These are phyloP conservation scores for Hypotaenidia philippensis DNA, from an alignment of 2,797 vertebrate species.

Conservation along the genomic window DNA sequence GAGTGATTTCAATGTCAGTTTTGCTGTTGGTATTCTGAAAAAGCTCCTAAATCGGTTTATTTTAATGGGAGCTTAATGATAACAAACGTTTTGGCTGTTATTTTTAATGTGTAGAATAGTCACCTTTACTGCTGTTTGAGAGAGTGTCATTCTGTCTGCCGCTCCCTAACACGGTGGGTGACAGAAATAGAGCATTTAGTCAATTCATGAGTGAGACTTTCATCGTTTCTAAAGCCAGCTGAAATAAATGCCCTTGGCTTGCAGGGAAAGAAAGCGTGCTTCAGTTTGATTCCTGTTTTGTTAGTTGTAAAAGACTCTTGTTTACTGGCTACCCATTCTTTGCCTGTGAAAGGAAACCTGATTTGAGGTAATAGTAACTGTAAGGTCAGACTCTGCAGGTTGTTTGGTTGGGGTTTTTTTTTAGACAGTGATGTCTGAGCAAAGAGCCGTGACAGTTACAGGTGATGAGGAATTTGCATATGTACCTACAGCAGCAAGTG, in stretches of 20 bases:
- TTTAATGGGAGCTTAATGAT: neutral
- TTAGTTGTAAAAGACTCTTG: neutral
- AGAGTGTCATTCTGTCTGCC: neutral
- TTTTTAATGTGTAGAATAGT: neutral
- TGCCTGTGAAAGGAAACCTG: neutral
- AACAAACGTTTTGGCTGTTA: neutral
- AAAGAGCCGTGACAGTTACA: neutral
- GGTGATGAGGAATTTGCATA: neutral
- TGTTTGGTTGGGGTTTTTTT: too few relatives aligned
- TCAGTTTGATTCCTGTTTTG: neutral
- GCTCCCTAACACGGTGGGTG: neutral
- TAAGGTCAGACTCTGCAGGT: neutral
- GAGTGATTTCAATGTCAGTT: neutral
- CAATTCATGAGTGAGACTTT: neutral
- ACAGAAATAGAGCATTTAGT: neutral
- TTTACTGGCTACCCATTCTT: neutral
- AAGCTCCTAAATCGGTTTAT: neutral
- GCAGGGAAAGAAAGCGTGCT: neutral
- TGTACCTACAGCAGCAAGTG: neutral
- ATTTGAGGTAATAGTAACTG: neutral
- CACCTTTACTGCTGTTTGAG: neutral
- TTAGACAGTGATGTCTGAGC: neutral
- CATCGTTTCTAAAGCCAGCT: neutral
- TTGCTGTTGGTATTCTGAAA: neutral
- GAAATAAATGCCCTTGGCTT: neutral